Evolutionary conservation across 2,888 invertebrate species (phyloP).

Genomic region (Peribatodes rhomboidaria): DNA sequence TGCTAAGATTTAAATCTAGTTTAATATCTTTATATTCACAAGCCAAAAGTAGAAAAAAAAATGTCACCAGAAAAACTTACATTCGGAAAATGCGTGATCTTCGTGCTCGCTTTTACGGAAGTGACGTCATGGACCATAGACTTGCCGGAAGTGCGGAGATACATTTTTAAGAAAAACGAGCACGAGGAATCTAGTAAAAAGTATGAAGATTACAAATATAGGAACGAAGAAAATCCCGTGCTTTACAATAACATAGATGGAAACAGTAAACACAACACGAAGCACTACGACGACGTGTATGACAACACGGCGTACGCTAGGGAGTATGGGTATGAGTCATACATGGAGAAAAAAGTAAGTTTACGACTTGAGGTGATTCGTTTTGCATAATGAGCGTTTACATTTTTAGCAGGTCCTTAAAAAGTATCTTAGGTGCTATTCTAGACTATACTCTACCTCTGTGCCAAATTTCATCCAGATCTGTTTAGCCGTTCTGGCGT

Average conservation of each 20-base stretch:
- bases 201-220: constrained; percentile 27
- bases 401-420: too few species aligned
- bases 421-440: too few species aligned
- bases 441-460: too few species aligned
- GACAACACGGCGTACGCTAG: constrained; percentile 58
- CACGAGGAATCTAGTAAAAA: constrained; percentile 39
- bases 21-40: background rate
- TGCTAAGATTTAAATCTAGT: background rate
- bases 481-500: too few species aligned
- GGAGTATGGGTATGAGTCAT: constrained; percentile 63
- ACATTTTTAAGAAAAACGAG: constrained; percentile 61
- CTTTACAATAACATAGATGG: constrained; percentile 60
- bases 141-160: constrained; percentile 68
- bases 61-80: constrained; percentile 52
- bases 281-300: constrained; percentile 48
- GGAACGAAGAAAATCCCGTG: constrained; percentile 37
- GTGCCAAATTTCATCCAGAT: too few species aligned
- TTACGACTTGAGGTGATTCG: too few species aligned
- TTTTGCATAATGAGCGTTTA: too few species aligned
- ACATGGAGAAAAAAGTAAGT: constrained; percentile 75
- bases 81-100: constrained; percentile 47
- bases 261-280: constrained; percentile 58
- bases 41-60: constrained; percentile 23
- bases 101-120: constrained; percentile 55
- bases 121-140: constrained; percentile 75